Evolutionary conservation across 1,140 invertebrate genomes (phyloP), one percentile per base, ranked within the genome.

Genomic region (Gryon sp.): DNA sequence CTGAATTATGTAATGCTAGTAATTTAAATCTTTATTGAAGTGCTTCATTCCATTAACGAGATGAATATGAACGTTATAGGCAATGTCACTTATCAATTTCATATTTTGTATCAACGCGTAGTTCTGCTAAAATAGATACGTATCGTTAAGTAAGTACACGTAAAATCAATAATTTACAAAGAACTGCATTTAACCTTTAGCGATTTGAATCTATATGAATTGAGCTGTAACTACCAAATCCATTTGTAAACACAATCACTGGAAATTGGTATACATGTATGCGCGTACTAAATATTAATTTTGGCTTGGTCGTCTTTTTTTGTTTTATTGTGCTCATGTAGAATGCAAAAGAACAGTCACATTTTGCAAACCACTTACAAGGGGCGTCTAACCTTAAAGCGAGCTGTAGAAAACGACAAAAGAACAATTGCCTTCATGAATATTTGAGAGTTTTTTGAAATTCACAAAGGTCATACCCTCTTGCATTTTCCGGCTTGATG

Each of bases 161-260:
- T 50, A 32, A 32, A 50, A 50, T 50, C 45, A 32, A 50, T 50
- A 50, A 50, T 50, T 50, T 32, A 50, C 45, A 32, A 50, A 19
- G 45, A n/a, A 15, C 19, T 50, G 45, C 15, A 32, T 32, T 50
- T 32, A 50, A 50, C 26, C 45, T 32, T 30, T 18, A 15, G 28
- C 32, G 18, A 32, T 50, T 32, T 50, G 8, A 32, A 14, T 18
- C 28, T 16, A 16, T 18, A 50, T 32, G 45, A 50, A 32, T 32
- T 12, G 9, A 18, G 9, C 4, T 50, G 45, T 50, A 50, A 50
- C 45, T 50, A 19, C 28, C 5, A n/a, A 32, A 50, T 32, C 7
- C 15, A 50, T 50, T 30, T 50, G 28, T 50, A 50, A 50, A 50
- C 28, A 32, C 26, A 24, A 50, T 50, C 45, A 50, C n/a, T n/a